Evolutionary conservation across 2,888 invertebrate species (phyloP), one percentile per base, ranked within the genome.

Genomic region (Pristionchus japonicus): DNA sequence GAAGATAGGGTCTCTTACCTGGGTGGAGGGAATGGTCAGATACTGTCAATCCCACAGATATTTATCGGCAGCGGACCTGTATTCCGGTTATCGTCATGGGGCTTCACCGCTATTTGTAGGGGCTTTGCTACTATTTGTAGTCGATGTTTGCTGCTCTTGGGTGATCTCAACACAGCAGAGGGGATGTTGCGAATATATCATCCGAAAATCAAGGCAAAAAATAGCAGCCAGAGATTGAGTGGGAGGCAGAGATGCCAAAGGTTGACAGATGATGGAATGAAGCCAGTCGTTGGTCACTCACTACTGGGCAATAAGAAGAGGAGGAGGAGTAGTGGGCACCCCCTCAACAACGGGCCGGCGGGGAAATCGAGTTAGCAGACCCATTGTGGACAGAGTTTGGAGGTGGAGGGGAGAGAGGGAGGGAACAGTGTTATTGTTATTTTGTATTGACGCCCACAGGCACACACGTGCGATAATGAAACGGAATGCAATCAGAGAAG

Each of bases 351-450:
- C 52, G 52, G 17, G 13, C 20, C 52, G 52, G 27, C 23, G 64
- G 7, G 64, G 23, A 67, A 67, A 67, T 67, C 27, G 31, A 67
- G 67, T 67, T 67, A 67, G 67, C 67, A 27, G 27, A 17, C n/a
- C 27, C 67, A 67, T 67, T 67, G 67, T 67, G 67, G 67, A 34
- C 67, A 67, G 67, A 67, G 67, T 67, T 67, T 67, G 67, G 31
- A 7, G 34, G 11, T 13, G 13, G 31, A 27, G 34, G 27, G n/a
- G n/a, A n/a, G n/a, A n/a, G n/a, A n/a, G n/a, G n/a, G n/a, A n/a
- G n/a, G n/a, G n/a, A n/a, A 61, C n/a, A n/a, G 61, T 27, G 27
- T 61, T 61, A 61, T 61, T 61, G 61, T 61, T 67, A 34, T 31
- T 67, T 52, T 52, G 52, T 52, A 52, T 52, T 52, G 52, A 11